Percentiles rank a stretch among this genome's conserved stretches.
Conservation (phyloP, 1,140 invertebrate genomes). For the Musca domestica region DNA sequence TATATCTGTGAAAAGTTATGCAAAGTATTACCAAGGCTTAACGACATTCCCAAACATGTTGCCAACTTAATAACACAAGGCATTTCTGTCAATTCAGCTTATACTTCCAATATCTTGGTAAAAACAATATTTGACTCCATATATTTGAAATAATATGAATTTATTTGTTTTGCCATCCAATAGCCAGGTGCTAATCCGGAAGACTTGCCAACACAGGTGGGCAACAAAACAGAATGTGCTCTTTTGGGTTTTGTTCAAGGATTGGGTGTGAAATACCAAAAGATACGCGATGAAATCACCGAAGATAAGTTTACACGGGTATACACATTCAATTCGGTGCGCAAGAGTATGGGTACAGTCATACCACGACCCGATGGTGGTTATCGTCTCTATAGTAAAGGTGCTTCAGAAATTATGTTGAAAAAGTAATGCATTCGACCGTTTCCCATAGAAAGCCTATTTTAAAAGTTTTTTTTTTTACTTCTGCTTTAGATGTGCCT, state of each 20-base stretch:
- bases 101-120: slow-evolving; percentile 89
- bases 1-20: slow-evolving; percentile 79
- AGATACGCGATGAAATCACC: slow-evolving; percentile 70
- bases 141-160: slow-evolving; percentile 8
- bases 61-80: slow-evolving; percentile 53
- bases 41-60: slow-evolving; percentile 71
- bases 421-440: slow-evolving; percentile 83
- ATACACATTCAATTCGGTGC: slow-evolving; percentile 86
- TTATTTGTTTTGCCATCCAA: not conserved
- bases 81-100: slow-evolving; percentile 83
- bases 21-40: slow-evolving; percentile 60
- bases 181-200: not conserved
- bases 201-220: not conserved
- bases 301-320: slow-evolving; percentile 79
- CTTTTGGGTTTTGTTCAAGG: slow-evolving; percentile 73
- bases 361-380: slow-evolving; percentile 66
- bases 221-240: slow-evolving; percentile 51
- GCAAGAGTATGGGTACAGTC: slow-evolving; percentile 88
- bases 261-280: slow-evolving; percentile 74
- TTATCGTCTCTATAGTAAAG: slow-evolving; percentile 84
- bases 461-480: not conserved
- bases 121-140: slow-evolving; percentile 39
- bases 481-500: slow-evolving; percentile 82
- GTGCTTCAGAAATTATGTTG: slow-evolving; percentile 96
- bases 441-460: not conserved